Evolutionary conservation across 2,797 vertebrate genomes (phyloP).

Genomic region (Allochrocebus solatus): DNA sequence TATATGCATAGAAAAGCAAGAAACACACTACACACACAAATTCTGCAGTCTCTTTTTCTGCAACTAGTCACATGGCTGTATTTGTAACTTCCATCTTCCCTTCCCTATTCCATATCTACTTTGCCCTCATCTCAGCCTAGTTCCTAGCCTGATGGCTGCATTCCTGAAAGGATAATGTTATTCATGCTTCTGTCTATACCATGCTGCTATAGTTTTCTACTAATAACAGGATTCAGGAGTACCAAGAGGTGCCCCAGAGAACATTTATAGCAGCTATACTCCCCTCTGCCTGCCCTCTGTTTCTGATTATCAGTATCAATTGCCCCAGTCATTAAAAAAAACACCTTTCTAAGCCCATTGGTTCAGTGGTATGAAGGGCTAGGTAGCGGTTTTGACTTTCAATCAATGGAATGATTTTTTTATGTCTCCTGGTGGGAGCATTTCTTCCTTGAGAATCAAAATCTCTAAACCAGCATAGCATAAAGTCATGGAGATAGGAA

Average conservation of each 20-base stretch:
- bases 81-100: background rate
- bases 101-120: accelerated
- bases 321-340: background rate
- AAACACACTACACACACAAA: background rate
- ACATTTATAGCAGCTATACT: too few relatives aligned
- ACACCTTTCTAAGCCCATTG: too few relatives aligned
- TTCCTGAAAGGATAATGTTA: background rate
- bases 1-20: background rate
- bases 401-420: background rate
- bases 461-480: background rate
- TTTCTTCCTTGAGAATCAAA: background rate
- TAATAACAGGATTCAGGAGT: background rate
- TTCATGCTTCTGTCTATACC: background rate
- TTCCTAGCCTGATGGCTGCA: background rate
- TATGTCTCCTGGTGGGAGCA: too few relatives aligned
- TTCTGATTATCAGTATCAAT: too few relatives aligned
- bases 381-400: background rate
- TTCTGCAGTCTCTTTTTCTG: background rate
- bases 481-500: background rate
- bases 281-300: background rate
- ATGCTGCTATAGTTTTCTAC: background rate
- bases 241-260: background rate
- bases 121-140: background rate
- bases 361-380: background rate
- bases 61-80: background rate